phyloP scores from a whole-genome alignment of 2,797 vertebrate genomes.

The Girardinus metallicus region DNA sequence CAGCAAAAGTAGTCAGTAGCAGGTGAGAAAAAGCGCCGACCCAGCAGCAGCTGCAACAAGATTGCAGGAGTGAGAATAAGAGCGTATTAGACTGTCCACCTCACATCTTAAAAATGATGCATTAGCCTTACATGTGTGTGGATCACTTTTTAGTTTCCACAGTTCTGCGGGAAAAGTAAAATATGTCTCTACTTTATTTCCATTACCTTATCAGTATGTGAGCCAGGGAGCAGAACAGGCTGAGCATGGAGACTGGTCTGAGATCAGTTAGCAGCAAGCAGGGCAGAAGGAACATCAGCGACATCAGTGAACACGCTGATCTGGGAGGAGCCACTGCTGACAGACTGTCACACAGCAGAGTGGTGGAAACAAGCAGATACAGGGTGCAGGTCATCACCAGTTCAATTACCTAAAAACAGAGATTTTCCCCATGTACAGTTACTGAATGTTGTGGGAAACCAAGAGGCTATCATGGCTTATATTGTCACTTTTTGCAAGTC shows the following conservation, averaged over 20 bases:
- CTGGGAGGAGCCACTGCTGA: constrained; percentile 68
- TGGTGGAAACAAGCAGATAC: constrained; percentile 83
- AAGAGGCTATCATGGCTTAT: background rate
- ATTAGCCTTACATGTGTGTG: constrained; percentile 4
- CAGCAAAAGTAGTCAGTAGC: constrained; percentile 14
- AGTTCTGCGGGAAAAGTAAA: background rate
- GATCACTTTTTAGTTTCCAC: background rate
- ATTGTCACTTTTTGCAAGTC: background rate
- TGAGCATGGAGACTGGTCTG: constrained; percentile 82
- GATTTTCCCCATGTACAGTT: background rate
- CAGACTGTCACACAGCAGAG: constrained; percentile 80
- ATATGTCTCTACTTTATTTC: background rate
- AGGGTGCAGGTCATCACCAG: constrained; percentile 84
- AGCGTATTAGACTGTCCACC: constrained; percentile 10
- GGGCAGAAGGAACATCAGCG: constrained; percentile 79
- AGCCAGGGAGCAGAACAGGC: constrained; percentile 85
- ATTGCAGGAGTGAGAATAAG: constrained; percentile 27
- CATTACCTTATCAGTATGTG: constrained; percentile 82
- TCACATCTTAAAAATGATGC: constrained; percentile 16
- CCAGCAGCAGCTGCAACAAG: constrained; percentile 37
- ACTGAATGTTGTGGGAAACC: background rate
- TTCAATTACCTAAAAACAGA: constrained; percentile 71
- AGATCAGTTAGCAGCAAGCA: constrained; percentile 84
- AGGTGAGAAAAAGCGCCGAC: constrained; percentile 37
- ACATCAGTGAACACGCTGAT: constrained; percentile 77